Percentiles rank a stretch among this genome's conserved stretches.
phyloP scores from a whole-genome alignment of 2,797 vertebrate species.

The Helostoma temminkii region DNA sequence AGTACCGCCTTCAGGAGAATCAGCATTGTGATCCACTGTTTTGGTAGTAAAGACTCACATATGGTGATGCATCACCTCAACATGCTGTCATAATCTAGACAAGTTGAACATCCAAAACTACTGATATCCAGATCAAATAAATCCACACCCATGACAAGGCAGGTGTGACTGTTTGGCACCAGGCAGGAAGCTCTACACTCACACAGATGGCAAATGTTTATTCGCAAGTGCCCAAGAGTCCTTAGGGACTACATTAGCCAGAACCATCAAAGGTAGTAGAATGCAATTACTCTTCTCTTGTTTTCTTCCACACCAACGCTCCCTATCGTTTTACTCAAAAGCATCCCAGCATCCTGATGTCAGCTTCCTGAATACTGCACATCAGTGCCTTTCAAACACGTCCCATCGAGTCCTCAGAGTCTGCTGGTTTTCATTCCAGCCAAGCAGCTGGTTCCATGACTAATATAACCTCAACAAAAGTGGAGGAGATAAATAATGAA shows the following conservation, averaged over 20 bases:
- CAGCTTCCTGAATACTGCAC: constrained; percentile 44
- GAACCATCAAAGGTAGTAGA: constrained; percentile 31
- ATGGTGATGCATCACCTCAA: constrained; percentile 6
- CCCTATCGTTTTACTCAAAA: constrained; percentile 33
- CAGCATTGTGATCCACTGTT: background rate
- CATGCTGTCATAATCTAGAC: constrained; percentile 8
- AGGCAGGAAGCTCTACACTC: constrained; percentile 2
- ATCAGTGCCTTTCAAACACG: constrained; percentile 46
- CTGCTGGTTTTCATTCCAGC: constrained; percentile 45
- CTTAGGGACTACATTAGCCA: constrained; percentile 27
- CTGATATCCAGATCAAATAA: constrained; percentile 3
- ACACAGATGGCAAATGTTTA: constrained; percentile 55
- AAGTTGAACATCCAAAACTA: constrained; percentile 9
- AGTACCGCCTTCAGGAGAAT: too few species aligned
- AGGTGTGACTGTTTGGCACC: constrained; percentile 22
- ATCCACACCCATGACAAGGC: background rate
- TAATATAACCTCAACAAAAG: constrained; percentile 51
- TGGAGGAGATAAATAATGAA: constrained; percentile 18
- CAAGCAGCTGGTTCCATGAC: constrained; percentile 64
- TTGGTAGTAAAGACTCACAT: background rate
- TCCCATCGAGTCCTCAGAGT: constrained; percentile 27
- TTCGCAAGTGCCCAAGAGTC: constrained; percentile 31
- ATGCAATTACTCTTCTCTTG: constrained; percentile 41
- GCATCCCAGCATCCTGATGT: constrained; percentile 25
- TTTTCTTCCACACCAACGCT: constrained; percentile 22